Percentiles rank a stretch among this genome's conserved stretches.
Conservation (phyloP, 2,888 invertebrate species). For the Enchytraeus crypticus region DNA sequence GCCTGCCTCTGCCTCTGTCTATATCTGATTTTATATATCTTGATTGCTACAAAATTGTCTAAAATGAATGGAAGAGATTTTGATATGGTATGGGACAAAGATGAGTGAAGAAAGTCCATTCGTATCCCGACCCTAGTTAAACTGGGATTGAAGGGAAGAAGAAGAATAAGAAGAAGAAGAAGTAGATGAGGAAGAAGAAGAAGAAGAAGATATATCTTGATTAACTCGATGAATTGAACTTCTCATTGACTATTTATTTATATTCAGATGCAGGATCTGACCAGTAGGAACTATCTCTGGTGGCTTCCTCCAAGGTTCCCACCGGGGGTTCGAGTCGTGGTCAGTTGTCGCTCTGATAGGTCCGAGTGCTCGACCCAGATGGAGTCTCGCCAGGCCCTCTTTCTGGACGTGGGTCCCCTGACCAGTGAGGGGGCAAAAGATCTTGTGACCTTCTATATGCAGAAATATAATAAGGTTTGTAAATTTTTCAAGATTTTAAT, state of each 20-base stretch:
- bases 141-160: too few relatives aligned
- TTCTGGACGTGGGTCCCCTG: slow-evolving; percentile 27
- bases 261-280: not conserved
- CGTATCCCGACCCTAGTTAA: too few relatives aligned
- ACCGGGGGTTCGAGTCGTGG: slow-evolving; percentile 32
- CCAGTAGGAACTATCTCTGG: slow-evolving; percentile 24
- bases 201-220: too few relatives aligned
- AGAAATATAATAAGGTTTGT: slow-evolving; percentile 36
- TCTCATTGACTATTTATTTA: not conserved
- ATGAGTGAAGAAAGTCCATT: too few relatives aligned
- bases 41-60: too few relatives aligned
- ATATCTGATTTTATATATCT: too few relatives aligned
- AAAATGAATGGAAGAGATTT: too few relatives aligned
- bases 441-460: slow-evolving; percentile 30
- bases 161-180: too few relatives aligned
- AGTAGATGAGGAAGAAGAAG: too few relatives aligned
- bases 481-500: too few relatives aligned
- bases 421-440: slow-evolving; percentile 23
- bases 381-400: slow-evolving; percentile 28
- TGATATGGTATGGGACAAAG: too few relatives aligned
- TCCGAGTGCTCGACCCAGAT: slow-evolving; percentile 31
- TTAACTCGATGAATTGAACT: not conserved
- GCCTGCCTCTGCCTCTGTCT: too few relatives aligned
- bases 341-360: slow-evolving; percentile 32
- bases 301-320: slow-evolving; percentile 39